Conservation (phyloP, 2,888 invertebrate genomes). For the Apantesis nais region DNA sequence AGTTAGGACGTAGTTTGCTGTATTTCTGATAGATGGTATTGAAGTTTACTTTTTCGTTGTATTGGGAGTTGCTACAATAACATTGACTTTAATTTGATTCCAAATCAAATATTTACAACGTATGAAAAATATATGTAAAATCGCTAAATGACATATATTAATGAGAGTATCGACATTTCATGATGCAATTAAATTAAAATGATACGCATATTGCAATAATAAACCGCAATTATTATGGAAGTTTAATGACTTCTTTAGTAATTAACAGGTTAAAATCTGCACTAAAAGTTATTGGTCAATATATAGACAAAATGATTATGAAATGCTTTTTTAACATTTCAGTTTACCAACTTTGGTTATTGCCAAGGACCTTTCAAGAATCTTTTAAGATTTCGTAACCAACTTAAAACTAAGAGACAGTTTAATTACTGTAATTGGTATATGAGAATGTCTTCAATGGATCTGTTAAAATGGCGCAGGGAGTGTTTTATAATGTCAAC, state of each 20-base stretch:
- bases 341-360: conserved; percentile 27
- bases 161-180: conserved; percentile 14
- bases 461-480: conserved; percentile 34
- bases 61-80: background rate
- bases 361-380: conserved; percentile 37
- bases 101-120: background rate
- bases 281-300: background rate
- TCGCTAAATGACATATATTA: conserved; percentile 4
- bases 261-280: background rate
- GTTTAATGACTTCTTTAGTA: background rate
- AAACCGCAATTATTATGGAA: background rate
- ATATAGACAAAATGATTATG: background rate
- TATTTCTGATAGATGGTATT: background rate
- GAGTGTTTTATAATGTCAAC: conserved; percentile 41
- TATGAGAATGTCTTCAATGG: conserved; percentile 36
- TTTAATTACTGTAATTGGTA: conserved; percentile 52
- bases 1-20: background rate
- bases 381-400: conserved; percentile 42
- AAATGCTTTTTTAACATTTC: conserved; percentile 20
- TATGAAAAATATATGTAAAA: no score
- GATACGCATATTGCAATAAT: conserved; percentile 1
- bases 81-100: background rate
- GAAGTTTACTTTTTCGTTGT: background rate
- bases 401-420: conserved; percentile 36
- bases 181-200: conserved; percentile 8